A percentile compares a stretch with the other conserved stretches of the same genome.
Evolutionary conservation across 2,113 vertebrate species (phyloP).

Genomic region (Eudyptes chrysolophus): DNA sequence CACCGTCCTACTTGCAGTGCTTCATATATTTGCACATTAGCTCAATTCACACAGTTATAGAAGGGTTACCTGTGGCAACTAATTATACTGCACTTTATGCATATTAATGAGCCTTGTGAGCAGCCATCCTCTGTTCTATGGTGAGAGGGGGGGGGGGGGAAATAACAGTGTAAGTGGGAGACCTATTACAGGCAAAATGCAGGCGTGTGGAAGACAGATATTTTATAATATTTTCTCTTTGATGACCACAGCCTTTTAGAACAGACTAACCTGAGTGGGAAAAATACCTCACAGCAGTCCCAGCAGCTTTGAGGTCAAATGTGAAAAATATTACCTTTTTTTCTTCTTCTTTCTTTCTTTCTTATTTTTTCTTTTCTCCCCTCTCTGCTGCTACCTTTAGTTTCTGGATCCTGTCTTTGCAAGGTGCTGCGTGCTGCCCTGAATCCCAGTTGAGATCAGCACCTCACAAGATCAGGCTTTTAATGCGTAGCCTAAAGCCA

Average conservation of each 20-base stretch:
- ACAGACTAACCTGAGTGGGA: constrained; percentile 1
- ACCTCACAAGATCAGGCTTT: background rate
- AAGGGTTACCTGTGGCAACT: constrained; percentile 85
- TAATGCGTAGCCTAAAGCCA: background rate
- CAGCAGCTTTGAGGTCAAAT: constrained; percentile 59
- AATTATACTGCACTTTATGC: constrained; percentile 79
- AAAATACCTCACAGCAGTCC: constrained; percentile 53
- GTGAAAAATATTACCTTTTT: constrained; percentile 24
- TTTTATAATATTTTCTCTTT: constrained; percentile 64
- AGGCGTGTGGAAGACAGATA: constrained; percentile 36
- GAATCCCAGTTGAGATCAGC: background rate
- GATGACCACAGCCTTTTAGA: constrained; percentile 53
- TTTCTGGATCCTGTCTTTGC: background rate
- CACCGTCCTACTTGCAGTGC: constrained; percentile 39
- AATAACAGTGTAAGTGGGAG: constrained; percentile 69
- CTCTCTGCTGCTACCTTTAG: background rate
- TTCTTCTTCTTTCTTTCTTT: background rate
- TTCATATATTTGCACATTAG: constrained; percentile 73
- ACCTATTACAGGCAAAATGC: constrained; percentile 63
- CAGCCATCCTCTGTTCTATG: constrained; percentile 54
- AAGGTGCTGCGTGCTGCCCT: background rate
- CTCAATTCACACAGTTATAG: constrained; percentile 74
- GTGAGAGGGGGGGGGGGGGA: constrained; percentile 43
- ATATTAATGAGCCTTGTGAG: constrained; percentile 77
- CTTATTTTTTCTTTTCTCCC: background rate